phyloP scores from a whole-genome alignment of 2,797 vertebrate species.

The Mallotus villosus region DNA sequence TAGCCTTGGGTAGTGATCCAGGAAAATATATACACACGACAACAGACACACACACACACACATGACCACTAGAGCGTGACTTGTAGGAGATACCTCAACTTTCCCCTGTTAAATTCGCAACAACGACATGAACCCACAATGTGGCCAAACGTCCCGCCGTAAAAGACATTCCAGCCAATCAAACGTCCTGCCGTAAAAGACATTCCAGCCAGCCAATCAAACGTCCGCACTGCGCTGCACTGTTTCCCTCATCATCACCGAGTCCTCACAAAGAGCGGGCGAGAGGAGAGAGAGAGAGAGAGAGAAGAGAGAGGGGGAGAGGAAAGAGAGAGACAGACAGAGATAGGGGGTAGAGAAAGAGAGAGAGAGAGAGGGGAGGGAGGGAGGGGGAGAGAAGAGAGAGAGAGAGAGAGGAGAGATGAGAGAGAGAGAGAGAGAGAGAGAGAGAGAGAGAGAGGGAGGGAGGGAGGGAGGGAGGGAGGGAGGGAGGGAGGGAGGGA shows the following conservation, averaged over 20 bases:
- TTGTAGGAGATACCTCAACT: not conserved
- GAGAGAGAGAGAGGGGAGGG: not conserved
- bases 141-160: conserved; percentile 8
- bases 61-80: not conserved
- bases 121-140: not conserved
- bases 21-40: conserved; percentile 12
- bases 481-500: too few relatives aligned
- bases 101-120: conserved; percentile 8
- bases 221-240: not conserved
- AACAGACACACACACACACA: conserved; percentile 7
- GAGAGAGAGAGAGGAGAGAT: not conserved
- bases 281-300: not conserved
- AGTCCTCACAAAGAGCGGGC: not conserved
- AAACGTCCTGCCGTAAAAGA: conserved; percentile 2
- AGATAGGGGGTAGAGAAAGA: not conserved
- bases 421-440: not conserved
- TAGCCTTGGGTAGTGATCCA: conserved; percentile 3
- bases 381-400: conserved; percentile 2
- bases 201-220: not conserved
- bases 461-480: conserved; percentile 3
- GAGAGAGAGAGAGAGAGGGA: not conserved
- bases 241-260: conserved; percentile 21
- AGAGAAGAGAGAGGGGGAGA: not conserved
- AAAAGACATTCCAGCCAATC: not conserved
- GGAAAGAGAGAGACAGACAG: not conserved